Percentiles rank a stretch among this genome's conserved stretches.
Conservation (phyloP, 2,797 vertebrate genomes). For the Denticeps clupeoides region DNA sequence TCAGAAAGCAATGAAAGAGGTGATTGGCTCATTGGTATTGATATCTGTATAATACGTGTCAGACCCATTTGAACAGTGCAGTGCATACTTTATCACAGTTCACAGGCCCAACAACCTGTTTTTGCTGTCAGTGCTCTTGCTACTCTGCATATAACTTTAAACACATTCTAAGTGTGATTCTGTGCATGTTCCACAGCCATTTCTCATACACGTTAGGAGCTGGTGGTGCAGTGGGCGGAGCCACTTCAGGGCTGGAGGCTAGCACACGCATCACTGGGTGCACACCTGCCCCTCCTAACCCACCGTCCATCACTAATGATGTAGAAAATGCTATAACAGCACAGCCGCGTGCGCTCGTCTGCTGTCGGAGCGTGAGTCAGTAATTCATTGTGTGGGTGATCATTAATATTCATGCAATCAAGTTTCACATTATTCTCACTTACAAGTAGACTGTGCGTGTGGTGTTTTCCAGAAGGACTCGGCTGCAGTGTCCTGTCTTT, state of each 20-base stretch:
- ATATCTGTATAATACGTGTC: too few species aligned
- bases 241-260: not conserved
- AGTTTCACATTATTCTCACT: not conserved
- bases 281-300: constrained; percentile 14
- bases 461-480: constrained; percentile 10
- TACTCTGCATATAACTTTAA: too few species aligned
- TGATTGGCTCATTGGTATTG: constrained; percentile 30
- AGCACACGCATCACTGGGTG: constrained; percentile 22
- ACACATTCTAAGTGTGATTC: too few species aligned
- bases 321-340: constrained; percentile 17
- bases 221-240: not conserved
- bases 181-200: too few species aligned
- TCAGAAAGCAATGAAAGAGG: constrained; percentile 17
- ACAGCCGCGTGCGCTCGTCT: constrained; percentile 2
- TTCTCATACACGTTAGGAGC: too few species aligned
- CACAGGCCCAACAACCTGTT: too few species aligned
- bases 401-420: not conserved
- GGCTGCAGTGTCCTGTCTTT: constrained; percentile 12
- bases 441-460: not conserved
- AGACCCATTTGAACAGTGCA: too few species aligned
- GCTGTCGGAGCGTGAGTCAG: not conserved
- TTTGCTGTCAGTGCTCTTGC: too few species aligned
- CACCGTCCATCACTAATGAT: constrained; percentile 19
- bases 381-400: not conserved
- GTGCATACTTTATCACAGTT: too few species aligned